Conservation (phyloP, 2,797 vertebrate genomes). For the Girardinus metallicus region DNA sequence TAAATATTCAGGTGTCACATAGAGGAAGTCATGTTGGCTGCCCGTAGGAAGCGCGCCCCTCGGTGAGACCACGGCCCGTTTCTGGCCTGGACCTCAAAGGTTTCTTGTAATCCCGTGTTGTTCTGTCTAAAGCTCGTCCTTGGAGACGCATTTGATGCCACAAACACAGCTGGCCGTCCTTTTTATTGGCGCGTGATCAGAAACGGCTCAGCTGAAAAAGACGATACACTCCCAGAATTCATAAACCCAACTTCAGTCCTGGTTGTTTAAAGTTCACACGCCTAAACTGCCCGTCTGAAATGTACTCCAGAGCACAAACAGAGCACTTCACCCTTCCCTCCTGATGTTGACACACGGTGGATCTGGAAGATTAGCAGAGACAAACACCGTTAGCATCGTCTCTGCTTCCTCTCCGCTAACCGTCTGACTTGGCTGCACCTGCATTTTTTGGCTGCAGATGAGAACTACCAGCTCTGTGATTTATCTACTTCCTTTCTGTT, state of each 20-base stretch:
- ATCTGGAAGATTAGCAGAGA: conserved; percentile 51
- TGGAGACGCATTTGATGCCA: conserved; percentile 24
- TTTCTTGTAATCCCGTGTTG: conserved; percentile 49
- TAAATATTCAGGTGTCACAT: conserved; percentile 16
- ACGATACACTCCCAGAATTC: not conserved
- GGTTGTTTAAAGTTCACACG: not conserved
- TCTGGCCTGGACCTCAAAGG: conserved; percentile 49
- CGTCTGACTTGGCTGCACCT: conserved; percentile 10
- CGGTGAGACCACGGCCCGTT: conserved; percentile 39
- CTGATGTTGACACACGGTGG: conserved; percentile 30
- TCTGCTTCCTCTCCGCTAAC: conserved; percentile 15
- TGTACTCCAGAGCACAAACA: conserved; percentile 7
- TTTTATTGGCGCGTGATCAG: conserved; percentile 24
- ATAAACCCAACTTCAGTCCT: not conserved
- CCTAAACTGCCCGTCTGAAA: not conserved
- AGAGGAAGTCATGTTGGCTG: conserved; percentile 39
- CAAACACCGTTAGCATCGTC: conserved; percentile 26
- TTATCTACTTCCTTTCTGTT: conserved; percentile 40
- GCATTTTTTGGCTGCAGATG: conserved; percentile 5
- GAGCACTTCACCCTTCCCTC: conserved; percentile 6
- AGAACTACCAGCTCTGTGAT: conserved; percentile 35
- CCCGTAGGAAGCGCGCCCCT: conserved; percentile 39
- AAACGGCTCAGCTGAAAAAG: conserved; percentile 33
- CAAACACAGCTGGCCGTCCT: conserved; percentile 45
- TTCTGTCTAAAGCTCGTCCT: conserved; percentile 35